Base-by-base conservation (phyloP, 2,888 invertebrate species). In the Caenorhabditis parvicauda region DNA sequence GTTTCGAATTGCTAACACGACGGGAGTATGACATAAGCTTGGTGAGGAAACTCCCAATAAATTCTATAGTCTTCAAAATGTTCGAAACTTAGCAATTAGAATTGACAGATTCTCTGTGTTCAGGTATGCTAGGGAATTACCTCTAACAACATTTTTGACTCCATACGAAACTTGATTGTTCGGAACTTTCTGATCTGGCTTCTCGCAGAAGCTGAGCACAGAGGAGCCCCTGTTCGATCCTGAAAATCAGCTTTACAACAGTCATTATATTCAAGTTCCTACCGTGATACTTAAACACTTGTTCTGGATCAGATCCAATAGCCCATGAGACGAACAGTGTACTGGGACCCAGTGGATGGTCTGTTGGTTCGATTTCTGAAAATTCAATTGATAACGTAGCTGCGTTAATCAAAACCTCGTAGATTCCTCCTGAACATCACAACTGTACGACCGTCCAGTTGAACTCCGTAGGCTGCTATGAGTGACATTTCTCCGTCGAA, bases 301-400 rank as follows among this genome's bases (percentile, higher is more conserved):
- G 35, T 19, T 47, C 56, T 50, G 55, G 54, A 32, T 51, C 59
- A 28, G 74, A 72, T 17, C 76, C 77, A 45, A 79, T 79, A 12
- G 79, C 73, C 70, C 75, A 75, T 24, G 72, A 61, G 9, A 73
- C 67, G 27, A 72, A 60, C 9, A 75, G 55, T 24, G 64, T 58
- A 21, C 72, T 70, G 0, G 79, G 79, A 12, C 79, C 79, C 6
- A 79, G 54, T 19, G 79, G 79, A 44, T 79, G 79, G 38, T 79
- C 79, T 1, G 78, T 71, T n/a, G 78, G 78, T 42, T 79, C 79
- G 47, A 77, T 73, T 59, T 77, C 77, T 75, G 59, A 28, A 70
- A 54, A 35, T 28, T 43, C 7, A 32, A 32, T 32, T 32, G 12
- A 9, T 5, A 14, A 38, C 12, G 12, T 12, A 28, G 27, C n/a